phyloP scores from a whole-genome alignment of 2,888 invertebrate species.

The Papilio gigon region DNA sequence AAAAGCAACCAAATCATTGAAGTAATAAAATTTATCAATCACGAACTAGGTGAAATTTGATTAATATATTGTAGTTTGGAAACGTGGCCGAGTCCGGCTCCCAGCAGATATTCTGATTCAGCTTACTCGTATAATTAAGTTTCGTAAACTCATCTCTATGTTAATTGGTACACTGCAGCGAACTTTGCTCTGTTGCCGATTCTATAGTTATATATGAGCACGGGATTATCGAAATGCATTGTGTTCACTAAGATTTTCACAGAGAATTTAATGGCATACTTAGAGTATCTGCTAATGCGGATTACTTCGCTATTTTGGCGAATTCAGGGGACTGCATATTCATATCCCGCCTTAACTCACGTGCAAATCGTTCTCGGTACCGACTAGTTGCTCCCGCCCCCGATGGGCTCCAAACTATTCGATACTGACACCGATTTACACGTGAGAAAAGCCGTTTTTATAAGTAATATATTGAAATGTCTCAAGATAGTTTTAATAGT shows the following conservation, averaged over 20 bases:
- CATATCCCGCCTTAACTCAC: no score
- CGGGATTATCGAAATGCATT: not conserved
- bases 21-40: constrained; percentile 24
- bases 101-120: constrained; percentile 19
- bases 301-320: no score
- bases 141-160: constrained; percentile 38
- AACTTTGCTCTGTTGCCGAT: constrained; percentile 27
- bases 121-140: constrained; percentile 34
- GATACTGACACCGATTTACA: no score
- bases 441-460: no score
- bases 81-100: constrained; percentile 9
- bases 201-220: constrained; percentile 14
- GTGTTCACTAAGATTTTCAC: not conserved
- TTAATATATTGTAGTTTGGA: constrained; percentile 29
- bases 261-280: not conserved
- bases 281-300: no score
- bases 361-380: no score
- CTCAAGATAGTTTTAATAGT: no score
- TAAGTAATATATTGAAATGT: no score
- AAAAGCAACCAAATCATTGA: not conserved
- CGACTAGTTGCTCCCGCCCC: no score
- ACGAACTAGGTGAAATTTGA: constrained; percentile 20
- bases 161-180: constrained; percentile 35
- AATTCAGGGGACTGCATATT: no score
- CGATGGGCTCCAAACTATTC: no score